Percentiles rank a stretch among this genome's conserved stretches.
phyloP scores from a whole-genome alignment of 2,888 invertebrate genomes.

The Drosophila niveifrons region DNA sequence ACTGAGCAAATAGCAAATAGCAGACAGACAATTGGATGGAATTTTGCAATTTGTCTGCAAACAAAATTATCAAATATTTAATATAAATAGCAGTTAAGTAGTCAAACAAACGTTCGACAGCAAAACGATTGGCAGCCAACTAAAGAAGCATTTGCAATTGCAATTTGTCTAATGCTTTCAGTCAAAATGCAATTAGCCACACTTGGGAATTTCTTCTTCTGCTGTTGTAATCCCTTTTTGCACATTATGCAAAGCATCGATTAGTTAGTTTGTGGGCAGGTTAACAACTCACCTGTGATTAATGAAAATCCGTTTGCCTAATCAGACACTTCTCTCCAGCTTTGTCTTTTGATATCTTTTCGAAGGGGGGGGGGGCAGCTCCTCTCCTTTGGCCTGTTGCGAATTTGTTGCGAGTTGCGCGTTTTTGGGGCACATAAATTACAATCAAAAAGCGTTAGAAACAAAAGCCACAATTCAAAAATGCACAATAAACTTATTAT shows the following conservation, averaged over 20 bases:
- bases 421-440: constrained; percentile 43
- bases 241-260: constrained; percentile 27
- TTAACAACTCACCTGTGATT: constrained; percentile 60
- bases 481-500: constrained; percentile 46
- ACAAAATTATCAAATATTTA: constrained; percentile 7
- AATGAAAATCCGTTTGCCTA: constrained; percentile 47
- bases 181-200: constrained; percentile 40
- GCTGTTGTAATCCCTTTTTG: neutral
- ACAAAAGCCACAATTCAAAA: constrained; percentile 51
- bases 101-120: constrained; percentile 1
- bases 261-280: constrained; percentile 25
- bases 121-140: neutral
- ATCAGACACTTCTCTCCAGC: constrained; percentile 28
- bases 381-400: neutral
- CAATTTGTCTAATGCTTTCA: constrained; percentile 5
- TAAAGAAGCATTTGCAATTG: constrained; percentile 1
- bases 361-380: too few species aligned
- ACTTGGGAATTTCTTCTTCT: constrained; percentile 10
- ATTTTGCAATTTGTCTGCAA: constrained; percentile 8
- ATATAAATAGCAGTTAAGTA: constrained; percentile 3
- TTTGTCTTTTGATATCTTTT: neutral
- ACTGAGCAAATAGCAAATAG: neutral
- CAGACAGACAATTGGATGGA: too few species aligned
- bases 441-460: constrained; percentile 56
- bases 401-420: constrained; percentile 30